Evolutionary conservation across 2,888 invertebrate species (phyloP), one percentile per base, ranked within the genome.

Genomic region (Drosophila picticornis): DNA sequence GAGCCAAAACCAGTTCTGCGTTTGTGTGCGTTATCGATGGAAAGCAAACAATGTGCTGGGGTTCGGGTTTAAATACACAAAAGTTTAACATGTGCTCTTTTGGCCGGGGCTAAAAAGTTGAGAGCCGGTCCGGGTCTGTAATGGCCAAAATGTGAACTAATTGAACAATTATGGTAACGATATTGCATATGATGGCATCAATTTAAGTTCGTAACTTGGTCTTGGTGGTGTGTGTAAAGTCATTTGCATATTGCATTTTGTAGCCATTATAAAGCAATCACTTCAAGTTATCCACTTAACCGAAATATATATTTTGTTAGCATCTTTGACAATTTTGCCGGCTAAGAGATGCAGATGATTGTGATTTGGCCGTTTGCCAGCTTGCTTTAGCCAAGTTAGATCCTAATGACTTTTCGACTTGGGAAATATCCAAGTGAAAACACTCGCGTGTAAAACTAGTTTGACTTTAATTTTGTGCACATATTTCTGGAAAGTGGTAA

Each of bases 111-210:
- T 60, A 62, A 69, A 64, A 77, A 77, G 69, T 70, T 70, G 55
- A 72, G 31, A 50, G 29, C 60, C 57, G 51, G 36, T 72, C 43
- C 43, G 63, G 50, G 9, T 34, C 34, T 34, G 50, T 40, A 32
- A 29, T 22, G 57, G 59, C 72, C 48, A 60, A 68, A 68, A 66
- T 51, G 57, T 43, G 43, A 69, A 51, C 72, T 78, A 79, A 79
- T 76, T 78, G 68, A 79, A 79, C 79, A 79, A 79, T 79, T 78
- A 76, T 61, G 76, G 61, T 66, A 69, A 79, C 76, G 66, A 60
- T 79, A 72, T 66, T 60, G 72, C 55, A 65, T 56, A 67, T 52
- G 51, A 32, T 52, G 43, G 50, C 46, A 50, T 19, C 52, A 57
- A 53, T 53, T 61, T 51, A 60, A 59, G 50, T 59, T 65, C 40